Percentiles rank a stretch among this genome's conserved stretches.
phyloP scores from a whole-genome alignment of 2,113 vertebrate genomes.

The Capra hircus region DNA sequence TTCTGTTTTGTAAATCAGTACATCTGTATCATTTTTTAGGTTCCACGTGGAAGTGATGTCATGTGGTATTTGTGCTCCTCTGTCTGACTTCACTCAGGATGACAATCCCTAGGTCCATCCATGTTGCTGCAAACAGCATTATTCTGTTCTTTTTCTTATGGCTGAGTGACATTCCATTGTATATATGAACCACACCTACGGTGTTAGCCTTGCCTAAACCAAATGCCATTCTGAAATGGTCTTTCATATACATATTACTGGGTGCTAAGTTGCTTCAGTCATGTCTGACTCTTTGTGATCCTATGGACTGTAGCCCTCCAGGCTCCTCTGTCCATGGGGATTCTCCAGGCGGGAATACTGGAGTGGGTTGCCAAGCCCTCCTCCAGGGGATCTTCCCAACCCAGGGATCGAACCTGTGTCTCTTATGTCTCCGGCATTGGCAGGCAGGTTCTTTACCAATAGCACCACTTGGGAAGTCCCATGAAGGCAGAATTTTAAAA shows the following conservation, averaged over 20 bases:
- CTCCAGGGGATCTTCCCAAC: not conserved
- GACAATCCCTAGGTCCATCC: not conserved
- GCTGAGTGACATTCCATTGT: not conserved
- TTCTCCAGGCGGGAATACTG: not conserved
- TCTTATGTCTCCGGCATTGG: not conserved
- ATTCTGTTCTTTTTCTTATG: not conserved
- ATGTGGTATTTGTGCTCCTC: not conserved
- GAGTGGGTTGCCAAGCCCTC: not conserved
- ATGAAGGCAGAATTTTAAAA: not conserved
- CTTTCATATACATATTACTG: not conserved
- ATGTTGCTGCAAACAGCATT: rapidly evolving
- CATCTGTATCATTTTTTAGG: not conserved
- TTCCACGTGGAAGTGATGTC: not conserved
- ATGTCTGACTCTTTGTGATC: not conserved
- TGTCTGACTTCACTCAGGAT: not conserved
- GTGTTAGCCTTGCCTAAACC: not conserved
- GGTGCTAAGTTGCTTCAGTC: not conserved
- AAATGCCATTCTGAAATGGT: not conserved
- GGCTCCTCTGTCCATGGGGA: not conserved
- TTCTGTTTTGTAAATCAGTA: not conserved
- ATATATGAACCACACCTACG: not conserved
- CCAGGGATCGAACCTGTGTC: not conserved
- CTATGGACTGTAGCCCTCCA: not conserved
- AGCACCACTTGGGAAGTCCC: not conserved
- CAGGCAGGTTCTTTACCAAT: not conserved